Evolutionary conservation across 1,140 invertebrate genomes (phyloP).

Genomic region (Rhopalosiphum padi): DNA sequence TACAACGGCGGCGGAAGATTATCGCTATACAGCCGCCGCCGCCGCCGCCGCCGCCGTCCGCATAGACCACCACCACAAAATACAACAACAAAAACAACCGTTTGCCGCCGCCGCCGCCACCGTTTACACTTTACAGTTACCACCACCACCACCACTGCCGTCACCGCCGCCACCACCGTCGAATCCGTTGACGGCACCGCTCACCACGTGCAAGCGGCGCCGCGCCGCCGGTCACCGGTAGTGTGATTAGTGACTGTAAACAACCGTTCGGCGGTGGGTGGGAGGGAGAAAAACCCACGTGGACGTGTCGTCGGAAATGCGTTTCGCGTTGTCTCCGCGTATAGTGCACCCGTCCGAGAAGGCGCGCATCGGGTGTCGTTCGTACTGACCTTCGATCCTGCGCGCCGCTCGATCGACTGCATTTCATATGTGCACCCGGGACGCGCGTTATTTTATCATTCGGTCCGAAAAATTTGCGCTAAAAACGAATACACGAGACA

Average conservation of each 20-base stretch:
- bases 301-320: background rate
- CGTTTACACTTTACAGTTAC: slow-evolving; percentile 38
- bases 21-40: background rate
- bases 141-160: background rate
- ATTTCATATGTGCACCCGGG: too few relatives aligned
- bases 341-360: background rate
- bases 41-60: background rate
- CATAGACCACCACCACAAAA: background rate
- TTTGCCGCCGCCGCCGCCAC: background rate
- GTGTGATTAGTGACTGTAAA: slow-evolving; percentile 3
- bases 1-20: background rate
- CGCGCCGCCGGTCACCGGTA: slow-evolving; percentile 29
- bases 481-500: background rate
- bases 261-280: background rate
- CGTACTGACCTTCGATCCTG: background rate
- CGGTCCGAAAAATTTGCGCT: background rate
- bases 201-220: slow-evolving; percentile 6
- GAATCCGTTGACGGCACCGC: slow-evolving; percentile 21
- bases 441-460: background rate
- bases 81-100: slow-evolving; percentile 34
- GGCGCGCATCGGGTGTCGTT: background rate
- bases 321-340: background rate
- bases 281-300: background rate
- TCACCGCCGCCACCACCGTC: background rate
- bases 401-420: background rate